phyloP scores from a whole-genome alignment of 2,888 invertebrate genomes.

The Aelia acuminata region DNA sequence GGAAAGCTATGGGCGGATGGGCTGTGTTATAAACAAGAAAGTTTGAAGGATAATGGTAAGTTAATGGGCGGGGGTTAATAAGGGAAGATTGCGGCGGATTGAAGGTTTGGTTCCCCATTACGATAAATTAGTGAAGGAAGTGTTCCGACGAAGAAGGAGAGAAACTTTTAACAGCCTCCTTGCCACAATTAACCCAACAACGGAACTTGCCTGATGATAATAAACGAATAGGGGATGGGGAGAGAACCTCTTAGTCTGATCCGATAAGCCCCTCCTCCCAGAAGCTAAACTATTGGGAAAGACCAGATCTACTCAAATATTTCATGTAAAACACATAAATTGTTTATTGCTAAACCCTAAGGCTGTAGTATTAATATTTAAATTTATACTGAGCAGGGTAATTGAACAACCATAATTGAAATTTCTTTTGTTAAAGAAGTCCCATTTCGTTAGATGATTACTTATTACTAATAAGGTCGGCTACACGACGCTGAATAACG shows the following conservation, averaged over 20 bases:
- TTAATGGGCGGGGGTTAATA: conserved; percentile 27
- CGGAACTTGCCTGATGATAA: conserved; percentile 28
- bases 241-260: neutral
- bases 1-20: no score
- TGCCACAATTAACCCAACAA: conserved; percentile 46
- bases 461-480: no score
- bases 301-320: neutral
- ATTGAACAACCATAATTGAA: no score
- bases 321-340: no score
- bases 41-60: conserved; percentile 39
- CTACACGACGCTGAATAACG: no score
- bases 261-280: neutral
- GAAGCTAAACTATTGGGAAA: neutral
- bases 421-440: no score
- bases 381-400: no score
- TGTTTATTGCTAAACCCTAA: no score
- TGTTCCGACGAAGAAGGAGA: neutral
- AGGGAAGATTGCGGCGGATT: conserved; percentile 39
- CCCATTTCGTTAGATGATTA: no score
- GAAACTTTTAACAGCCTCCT: conserved; percentile 48
- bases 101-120: conserved; percentile 38
- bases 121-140: conserved; percentile 12
- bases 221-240: neutral
- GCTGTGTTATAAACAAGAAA: neutral
- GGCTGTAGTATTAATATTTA: no score